Evolutionary conservation across 2,797 vertebrate species (phyloP).

Genomic region (Pteronotus mesoamericanus): DNA sequence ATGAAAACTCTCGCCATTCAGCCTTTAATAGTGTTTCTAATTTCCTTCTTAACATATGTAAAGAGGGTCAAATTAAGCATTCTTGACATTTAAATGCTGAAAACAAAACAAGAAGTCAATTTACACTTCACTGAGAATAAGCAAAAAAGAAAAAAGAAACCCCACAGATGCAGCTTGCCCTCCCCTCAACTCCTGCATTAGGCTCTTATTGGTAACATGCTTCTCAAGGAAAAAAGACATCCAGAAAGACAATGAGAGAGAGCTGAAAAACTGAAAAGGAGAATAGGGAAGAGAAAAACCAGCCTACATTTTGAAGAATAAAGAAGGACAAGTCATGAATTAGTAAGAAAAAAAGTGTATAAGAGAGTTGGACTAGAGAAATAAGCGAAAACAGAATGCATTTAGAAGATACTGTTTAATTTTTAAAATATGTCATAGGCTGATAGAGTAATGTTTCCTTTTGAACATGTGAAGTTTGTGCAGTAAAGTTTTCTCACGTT

Average conservation of each 20-base stretch:
- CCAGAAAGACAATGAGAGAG: background rate
- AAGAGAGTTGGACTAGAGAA: background rate
- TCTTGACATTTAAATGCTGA: constrained; percentile 56
- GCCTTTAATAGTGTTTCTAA: constrained; percentile 6
- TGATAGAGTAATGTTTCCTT: background rate
- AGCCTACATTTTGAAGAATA: background rate
- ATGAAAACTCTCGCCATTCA: constrained; percentile 32
- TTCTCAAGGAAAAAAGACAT: background rate
- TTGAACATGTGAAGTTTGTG: background rate
- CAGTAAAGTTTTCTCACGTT: background rate
- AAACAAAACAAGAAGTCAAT: constrained; percentile 58
- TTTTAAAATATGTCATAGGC: background rate
- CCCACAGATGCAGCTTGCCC: background rate
- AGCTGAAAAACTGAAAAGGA: background rate
- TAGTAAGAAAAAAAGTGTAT: background rate
- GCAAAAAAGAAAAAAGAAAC: background rate
- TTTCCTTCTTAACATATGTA: constrained; percentile 61
- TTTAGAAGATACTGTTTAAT: background rate
- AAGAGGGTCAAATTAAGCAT: constrained; percentile 47
- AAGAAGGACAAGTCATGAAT: background rate
- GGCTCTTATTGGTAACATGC: background rate
- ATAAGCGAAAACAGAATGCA: background rate
- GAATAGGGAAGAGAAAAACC: background rate
- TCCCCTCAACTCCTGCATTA: background rate
- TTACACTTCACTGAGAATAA: constrained; percentile 47